Evolutionary conservation across 2,888 invertebrate genomes (phyloP), one percentile per base, ranked within the genome.

Genomic region (Drosophila quasianomalipes): DNA sequence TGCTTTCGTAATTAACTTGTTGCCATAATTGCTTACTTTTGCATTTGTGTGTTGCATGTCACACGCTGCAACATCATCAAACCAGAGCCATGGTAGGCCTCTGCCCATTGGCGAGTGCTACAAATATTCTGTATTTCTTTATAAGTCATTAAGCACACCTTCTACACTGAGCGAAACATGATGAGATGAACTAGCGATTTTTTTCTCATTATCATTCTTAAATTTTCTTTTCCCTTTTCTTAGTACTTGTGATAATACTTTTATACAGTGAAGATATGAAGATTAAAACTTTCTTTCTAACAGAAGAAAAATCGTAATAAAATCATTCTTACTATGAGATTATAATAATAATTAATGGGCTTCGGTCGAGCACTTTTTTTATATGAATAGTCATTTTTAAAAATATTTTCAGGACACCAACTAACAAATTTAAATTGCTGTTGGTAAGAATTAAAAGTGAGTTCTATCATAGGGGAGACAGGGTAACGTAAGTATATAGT

Each of bases 1-100:
- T 53, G 60, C 31, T 70, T 47, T 54, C 82, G 84, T 90, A 91
- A 85, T 89, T 89, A 91, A 91, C 90, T 91, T 91, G 90, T 91
- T 91, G 83, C 85, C 83, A 91, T 91, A 91, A 91, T 91, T 91
- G 91, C 83, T 88, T 78, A 86, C 86, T 89, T 81, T 87, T 85
- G 83, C 82, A 83, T 76, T 74, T 78, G 67, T 79, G 49, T 70
- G 82, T 85, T 76, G 83, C 83, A 85, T 85, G 84, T 81, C 74
- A 71, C 82, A 81, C 82, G 77, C 83, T 74, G 83, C 69, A 41
- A 30, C 70, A 44, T 33, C 62, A 62, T 63, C 44, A 35, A 47
- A 30, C 35, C 35, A 53, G 39, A 44, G 33, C 30, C 63, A 37
- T 33, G 41, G 22, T 22, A 58, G 39, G 51, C 62, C 58, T 51